These are phyloP conservation scores for Erinaceus europaeus DNA, from an alignment of 2,113 vertebrate species.

Conservation along the genomic window DNA sequence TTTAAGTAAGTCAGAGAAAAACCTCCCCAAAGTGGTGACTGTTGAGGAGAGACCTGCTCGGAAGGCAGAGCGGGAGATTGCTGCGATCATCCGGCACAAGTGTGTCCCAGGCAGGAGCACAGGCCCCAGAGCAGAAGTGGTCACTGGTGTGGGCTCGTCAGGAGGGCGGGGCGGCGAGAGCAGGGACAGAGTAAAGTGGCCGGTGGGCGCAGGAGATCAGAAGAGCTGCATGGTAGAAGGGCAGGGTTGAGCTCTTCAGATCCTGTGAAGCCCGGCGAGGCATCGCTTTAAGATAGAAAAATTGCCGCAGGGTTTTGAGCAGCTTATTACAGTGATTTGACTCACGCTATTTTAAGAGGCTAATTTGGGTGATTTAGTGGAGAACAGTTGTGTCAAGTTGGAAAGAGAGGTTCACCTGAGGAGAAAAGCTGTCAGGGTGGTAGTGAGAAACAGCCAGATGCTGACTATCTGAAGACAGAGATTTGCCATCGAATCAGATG, in stretches of 20 bases:
- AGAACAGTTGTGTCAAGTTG: not conserved
- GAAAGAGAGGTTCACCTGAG: not conserved
- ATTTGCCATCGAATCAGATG: not conserved
- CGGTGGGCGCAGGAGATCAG: not conserved
- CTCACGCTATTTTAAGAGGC: not conserved
- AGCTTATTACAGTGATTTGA: not conserved
- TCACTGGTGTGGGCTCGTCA: no score
- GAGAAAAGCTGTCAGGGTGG: not conserved
- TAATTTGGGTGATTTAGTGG: not conserved
- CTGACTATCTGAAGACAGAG: not conserved
- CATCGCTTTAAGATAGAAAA: not conserved
- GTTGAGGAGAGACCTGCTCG: not conserved
- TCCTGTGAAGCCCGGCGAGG: not conserved
- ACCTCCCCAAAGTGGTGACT: not conserved
- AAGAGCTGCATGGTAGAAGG: not conserved
- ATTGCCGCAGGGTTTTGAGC: not conserved
- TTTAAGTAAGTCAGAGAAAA: not conserved
- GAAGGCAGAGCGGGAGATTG: no score
- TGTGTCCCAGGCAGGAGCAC: not conserved
- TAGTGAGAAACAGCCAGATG: not conserved
- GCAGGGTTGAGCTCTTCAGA: not conserved
- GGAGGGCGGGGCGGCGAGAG: not conserved
- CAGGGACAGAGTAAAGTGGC: not conserved
- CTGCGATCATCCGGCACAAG: not conserved
- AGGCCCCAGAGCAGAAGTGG: not conserved